Base-by-base conservation (phyloP, 2,888 invertebrate species). In the Philopedon plagiatum region DNA sequence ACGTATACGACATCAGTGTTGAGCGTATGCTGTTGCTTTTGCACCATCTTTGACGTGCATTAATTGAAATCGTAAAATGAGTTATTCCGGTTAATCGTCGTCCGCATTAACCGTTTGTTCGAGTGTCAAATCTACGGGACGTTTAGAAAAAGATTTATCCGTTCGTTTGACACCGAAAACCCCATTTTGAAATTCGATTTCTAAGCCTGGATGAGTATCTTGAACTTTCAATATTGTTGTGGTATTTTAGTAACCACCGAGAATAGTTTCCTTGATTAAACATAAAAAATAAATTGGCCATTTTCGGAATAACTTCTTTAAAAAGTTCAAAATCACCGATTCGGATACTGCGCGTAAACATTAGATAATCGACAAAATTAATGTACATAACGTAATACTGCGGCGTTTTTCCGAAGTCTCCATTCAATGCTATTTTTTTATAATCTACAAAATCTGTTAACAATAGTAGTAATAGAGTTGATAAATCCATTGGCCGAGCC, bases 401-500 rank as follows among this genome's bases (percentile, higher is more conserved):
- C n/a, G n/a, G n/a, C n/a, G n/a, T n/a, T n/a, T n/a, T n/a, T n/a
- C n/a, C n/a, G n/a, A n/a, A n/a, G n/a, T n/a, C n/a, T n/a, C n/a
- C n/a, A n/a, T n/a, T n/a, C n/a, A n/a, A n/a, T n/a, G n/a, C n/a
- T n/a, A n/a, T n/a, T n/a, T n/a, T n/a, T n/a, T n/a, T n/a, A n/a
- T n/a, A n/a, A n/a, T n/a, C n/a, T n/a, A n/a, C n/a, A n/a, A n/a
- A n/a, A n/a, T n/a, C n/a, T n/a, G n/a, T n/a, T n/a, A n/a, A n/a
- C n/a, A n/a, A n/a, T n/a, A n/a, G n/a, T n/a, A n/a, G n/a, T n/a
- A n/a, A n/a, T n/a, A n/a, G n/a, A n/a, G 0, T 32, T 57, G 26
- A 79, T 66, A 34, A 79, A 75, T n/a, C 75, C 73, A 19, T 65
- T 76, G 1, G 78, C 74, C 4, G 76, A 79, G 0, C 77, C 78